Conservation (phyloP, 2,113 vertebrate species). For the Bubo scandiacus region DNA sequence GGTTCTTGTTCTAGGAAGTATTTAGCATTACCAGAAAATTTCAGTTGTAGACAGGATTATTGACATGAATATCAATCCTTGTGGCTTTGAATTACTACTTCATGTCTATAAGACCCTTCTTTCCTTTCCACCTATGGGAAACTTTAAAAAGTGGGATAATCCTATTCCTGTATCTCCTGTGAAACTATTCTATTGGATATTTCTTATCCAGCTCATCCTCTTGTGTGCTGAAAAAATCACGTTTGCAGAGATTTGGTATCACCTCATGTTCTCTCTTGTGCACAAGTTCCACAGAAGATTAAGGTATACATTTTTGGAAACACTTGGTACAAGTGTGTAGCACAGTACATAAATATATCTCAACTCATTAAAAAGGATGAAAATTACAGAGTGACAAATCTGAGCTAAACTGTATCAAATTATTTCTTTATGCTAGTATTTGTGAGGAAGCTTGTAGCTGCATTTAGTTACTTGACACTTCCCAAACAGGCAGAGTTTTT, state of each 20-base stretch:
- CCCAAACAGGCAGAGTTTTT: not conserved
- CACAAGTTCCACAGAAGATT: not conserved
- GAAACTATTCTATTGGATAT: not conserved
- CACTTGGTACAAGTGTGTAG: not conserved
- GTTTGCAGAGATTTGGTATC: not conserved
- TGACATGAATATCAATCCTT: not conserved
- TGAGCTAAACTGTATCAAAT: not conserved
- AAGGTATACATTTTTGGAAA: not conserved
- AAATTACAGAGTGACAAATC: not conserved
- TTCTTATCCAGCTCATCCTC: not conserved
- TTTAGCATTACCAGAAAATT: not conserved
- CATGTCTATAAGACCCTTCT: not conserved
- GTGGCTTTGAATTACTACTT: not conserved
- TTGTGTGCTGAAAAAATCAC: not conserved
- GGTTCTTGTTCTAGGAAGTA: not conserved
- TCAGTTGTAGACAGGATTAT: not conserved
- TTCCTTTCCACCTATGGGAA: not conserved
- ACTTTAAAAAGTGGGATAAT: not conserved
- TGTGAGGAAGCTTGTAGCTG: not conserved
- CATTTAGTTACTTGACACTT: not conserved
- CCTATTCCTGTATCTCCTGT: not conserved
- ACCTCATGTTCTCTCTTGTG: not conserved
- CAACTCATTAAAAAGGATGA: not conserved
- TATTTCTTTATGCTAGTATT: not conserved
- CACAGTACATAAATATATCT: not conserved